These are phyloP conservation scores for Hemicentrotus pulcherrimus DNA, from an alignment of 35 echinoderm and acorn worm species.

Conservation along the genomic window DNA sequence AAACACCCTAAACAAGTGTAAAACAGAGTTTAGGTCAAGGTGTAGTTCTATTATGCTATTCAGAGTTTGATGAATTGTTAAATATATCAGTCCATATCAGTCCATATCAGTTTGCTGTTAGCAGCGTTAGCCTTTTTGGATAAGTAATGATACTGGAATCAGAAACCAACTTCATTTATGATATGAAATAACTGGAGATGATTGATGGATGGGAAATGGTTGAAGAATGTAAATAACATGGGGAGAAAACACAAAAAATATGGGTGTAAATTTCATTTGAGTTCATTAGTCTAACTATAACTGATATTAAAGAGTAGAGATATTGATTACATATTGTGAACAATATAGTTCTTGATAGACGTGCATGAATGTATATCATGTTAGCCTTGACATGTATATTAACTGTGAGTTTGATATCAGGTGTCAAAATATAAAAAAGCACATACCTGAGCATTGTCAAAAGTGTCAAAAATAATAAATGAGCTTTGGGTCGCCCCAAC, in stretches of 20 bases:
- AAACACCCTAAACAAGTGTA: not conserved
- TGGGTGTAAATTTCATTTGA: no score
- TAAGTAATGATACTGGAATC: conserved; percentile 2
- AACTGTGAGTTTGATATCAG: not conserved
- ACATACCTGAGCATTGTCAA: not conserved
- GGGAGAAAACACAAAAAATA: not conserved
- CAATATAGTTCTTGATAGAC: not conserved
- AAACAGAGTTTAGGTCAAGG: not conserved
- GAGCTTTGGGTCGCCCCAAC: not conserved
- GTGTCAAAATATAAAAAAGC: not conserved
- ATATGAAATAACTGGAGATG: not conserved
- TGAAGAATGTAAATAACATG: not conserved
- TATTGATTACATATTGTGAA: no score
- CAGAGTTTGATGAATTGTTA: not conserved
- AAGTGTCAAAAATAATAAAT: not conserved
- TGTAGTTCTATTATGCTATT: not conserved
- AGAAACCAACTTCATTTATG: not conserved
- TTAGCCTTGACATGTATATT: not conserved
- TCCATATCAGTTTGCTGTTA: not conserved
- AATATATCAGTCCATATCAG: not conserved
- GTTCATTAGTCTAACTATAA: no score
- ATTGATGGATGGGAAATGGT: not conserved
- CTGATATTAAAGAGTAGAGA: no score
- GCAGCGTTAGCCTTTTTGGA: not conserved
- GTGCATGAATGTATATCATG: not conserved